These are phyloP conservation scores for Acanthaster planci DNA, from an alignment of 35 echinoderm and acorn worm genomes.

Conservation along the genomic window DNA sequence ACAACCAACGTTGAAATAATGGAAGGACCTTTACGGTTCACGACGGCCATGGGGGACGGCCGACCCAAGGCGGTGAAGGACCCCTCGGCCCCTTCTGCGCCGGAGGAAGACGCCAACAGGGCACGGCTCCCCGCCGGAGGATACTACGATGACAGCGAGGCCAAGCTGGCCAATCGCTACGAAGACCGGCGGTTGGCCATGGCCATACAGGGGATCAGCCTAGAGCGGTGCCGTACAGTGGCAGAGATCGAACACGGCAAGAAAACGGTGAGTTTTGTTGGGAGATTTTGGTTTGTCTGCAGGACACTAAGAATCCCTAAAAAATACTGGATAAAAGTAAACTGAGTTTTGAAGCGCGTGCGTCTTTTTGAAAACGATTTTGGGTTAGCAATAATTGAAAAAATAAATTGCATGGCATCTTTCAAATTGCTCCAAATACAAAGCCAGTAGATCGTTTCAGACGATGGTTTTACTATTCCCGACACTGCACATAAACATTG, in stretches of 20 bases:
- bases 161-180: not conserved
- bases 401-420: too few relatives aligned
- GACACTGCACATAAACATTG: too few relatives aligned
- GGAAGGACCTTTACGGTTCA: not conserved
- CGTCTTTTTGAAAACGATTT: too few relatives aligned
- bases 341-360: too few relatives aligned
- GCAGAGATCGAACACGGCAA: not conserved
- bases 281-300: not conserved
- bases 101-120: not conserved
- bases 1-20: too few relatives aligned
- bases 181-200: not conserved
- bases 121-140: not conserved
- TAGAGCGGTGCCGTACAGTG: not conserved
- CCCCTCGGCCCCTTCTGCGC: not conserved
- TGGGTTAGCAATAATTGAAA: too few relatives aligned
- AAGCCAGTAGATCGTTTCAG: too few relatives aligned
- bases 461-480: too few relatives aligned
- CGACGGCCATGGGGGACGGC: not conserved
- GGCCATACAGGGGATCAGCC: conserved; percentile 15
- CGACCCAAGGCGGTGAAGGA: not conserved
- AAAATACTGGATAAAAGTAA: too few relatives aligned
- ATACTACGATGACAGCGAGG: not conserved
- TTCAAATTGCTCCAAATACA: too few relatives aligned
- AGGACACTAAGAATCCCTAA: too few relatives aligned
- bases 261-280: conserved; percentile 3